A percentile compares a stretch with the other conserved stretches of the same genome.
Conservation (phyloP, 2,113 vertebrate species). For the Paradoxurus hermaphroditus region DNA sequence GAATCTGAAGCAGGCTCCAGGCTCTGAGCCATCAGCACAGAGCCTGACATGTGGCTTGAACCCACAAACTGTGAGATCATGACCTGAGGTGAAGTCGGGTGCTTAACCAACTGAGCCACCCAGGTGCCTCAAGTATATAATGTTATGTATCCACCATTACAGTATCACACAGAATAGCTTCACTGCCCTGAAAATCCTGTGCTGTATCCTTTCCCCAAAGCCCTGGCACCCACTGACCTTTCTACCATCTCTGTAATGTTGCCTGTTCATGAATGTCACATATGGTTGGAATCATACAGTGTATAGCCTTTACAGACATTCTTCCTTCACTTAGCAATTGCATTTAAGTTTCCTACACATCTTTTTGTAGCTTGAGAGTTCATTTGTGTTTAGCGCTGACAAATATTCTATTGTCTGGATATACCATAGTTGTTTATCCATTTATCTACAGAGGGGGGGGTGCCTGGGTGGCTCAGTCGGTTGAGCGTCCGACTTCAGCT, state of each 20-base stretch:
- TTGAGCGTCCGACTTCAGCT: too few relatives aligned
- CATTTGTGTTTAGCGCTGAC: neutral
- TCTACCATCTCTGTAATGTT: neutral
- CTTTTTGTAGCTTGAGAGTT: slow-evolving; percentile 28
- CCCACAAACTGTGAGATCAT: too few relatives aligned
- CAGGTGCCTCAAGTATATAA: neutral
- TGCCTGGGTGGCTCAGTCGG: too few relatives aligned
- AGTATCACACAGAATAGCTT: neutral
- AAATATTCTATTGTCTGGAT: slow-evolving; percentile 30
- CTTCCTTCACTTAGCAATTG: slow-evolving; percentile 6
- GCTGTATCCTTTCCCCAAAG: neutral
- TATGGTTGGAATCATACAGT: neutral
- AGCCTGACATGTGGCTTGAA: too few relatives aligned
- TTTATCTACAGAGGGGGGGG: neutral
- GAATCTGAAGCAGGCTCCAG: too few relatives aligned
- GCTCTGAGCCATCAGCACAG: too few relatives aligned
- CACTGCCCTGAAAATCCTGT: neutral
- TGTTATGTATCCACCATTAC: neutral
- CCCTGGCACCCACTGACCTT: neutral
- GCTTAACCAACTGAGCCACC: too few relatives aligned
- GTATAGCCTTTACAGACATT: neutral
- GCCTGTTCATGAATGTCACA: slow-evolving; percentile 1
- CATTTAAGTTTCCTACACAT: neutral
- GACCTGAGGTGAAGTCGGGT: too few relatives aligned
- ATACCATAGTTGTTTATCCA: neutral